Conservation (phyloP, 2,113 vertebrate species). For the Cyanoramphus novaezelandiae region DNA sequence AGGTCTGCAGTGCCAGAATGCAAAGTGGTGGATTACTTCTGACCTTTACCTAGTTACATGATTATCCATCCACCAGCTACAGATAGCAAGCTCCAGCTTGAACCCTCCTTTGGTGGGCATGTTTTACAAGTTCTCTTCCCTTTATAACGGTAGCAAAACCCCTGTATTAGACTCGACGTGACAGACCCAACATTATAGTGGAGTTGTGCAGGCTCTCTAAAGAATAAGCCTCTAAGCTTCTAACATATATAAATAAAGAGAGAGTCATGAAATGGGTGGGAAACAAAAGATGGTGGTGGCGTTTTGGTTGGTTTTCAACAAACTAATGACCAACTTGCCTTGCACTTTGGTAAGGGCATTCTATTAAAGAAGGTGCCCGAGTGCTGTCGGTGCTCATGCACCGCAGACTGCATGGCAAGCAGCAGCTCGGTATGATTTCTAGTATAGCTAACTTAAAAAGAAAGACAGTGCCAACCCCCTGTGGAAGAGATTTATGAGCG, state of each 20-base stretch:
- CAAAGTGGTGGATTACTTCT: not conserved
- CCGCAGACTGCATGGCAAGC: not conserved
- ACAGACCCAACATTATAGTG: not conserved
- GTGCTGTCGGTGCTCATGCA: not conserved
- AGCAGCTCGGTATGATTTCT: not conserved
- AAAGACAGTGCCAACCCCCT: not conserved
- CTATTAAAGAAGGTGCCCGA: not conserved
- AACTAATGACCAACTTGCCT: not conserved
- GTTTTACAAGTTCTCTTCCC: not conserved
- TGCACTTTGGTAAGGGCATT: not conserved
- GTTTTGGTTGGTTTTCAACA: not conserved
- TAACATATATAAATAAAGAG: not conserved
- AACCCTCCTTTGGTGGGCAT: not conserved
- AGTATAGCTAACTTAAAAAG: not conserved
- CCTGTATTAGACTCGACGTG: rapidly evolving
- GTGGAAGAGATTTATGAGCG: not conserved
- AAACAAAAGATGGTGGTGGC: not conserved
- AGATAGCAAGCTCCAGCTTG: not conserved
- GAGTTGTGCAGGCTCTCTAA: not conserved
- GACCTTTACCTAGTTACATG: constrained; percentile 11
- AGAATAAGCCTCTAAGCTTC: not conserved
- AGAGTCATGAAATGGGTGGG: not conserved
- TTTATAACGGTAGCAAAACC: not conserved
- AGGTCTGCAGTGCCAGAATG: not conserved
- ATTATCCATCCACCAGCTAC: not conserved